Evolutionary conservation across 2,888 invertebrate genomes (phyloP), one percentile per base, ranked within the genome.

Genomic region (Oscheius sp.): DNA sequence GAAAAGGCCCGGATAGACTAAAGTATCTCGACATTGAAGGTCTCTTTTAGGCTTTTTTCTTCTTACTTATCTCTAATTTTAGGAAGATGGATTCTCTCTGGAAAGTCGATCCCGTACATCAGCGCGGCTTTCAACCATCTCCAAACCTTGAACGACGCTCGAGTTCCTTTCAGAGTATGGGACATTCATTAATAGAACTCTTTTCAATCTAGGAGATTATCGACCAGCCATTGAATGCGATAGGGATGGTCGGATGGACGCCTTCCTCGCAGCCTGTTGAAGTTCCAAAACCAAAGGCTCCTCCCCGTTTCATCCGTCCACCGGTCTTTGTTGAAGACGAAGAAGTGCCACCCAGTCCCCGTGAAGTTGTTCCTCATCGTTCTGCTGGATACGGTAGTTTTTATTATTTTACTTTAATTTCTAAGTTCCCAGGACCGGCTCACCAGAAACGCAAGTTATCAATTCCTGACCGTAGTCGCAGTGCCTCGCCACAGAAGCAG

Each of bases 11-110:
- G 57, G 78, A 85, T 73, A 80, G 86, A 50, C 82, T 86, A 62
- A 83, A 84, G 76, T 79, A 83, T 58, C 83, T 86, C 60, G 86
- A 86, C 74, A 73, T 86, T 35, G 85, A 86, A 76, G 86, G 86
- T 74, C 11, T 11, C 7, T 47, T 65, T 29, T 21, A 21, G 21
- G 21, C 21, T 48, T 32, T 65, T 11, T 33, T 11, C 10, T 9
- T 32, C 21, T 10, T 10, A 29, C 33, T n/a, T 10, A 62, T 47
- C 2, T 11, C 11, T n/a, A 3, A 29, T 57, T 70, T 47, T 50
- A 79, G 79, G 79, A 48, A 73, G 80, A 70, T 86, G 86, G 86
- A 73, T 83, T 5, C 79, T 84, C 32, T 78, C 77, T 42, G 85
- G 86, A 35, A 81, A 80, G 59, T 79, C 78, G 35, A 83, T 85